Base-by-base conservation (phyloP, 2,797 vertebrate genomes). In the Melopsittacus undulatus region DNA sequence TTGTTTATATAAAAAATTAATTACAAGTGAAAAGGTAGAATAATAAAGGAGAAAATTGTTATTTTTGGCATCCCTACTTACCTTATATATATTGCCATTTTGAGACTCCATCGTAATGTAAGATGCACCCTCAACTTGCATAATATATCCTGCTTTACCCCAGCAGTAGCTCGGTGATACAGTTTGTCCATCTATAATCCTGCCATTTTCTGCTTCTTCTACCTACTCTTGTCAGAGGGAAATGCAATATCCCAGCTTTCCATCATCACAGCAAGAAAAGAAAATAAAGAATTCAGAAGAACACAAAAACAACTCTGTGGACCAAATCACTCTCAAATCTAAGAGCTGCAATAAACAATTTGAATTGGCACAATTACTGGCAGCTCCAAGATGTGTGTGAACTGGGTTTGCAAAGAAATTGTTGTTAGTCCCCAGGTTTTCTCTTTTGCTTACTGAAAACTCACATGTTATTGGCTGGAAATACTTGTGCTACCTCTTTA, bases 11-110 rank as follows among this genome's bases (percentile, higher is more conserved):
- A 88, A 95, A 95, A 94, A 89, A 85, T 66, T 95, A 92, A 96
- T 96, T 96, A 97, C 89, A 93, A 95, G 80, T 87, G 92, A 94
- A 96, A 96, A 96, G 64, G 90, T 57, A 92, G 52, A 93, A 91
- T 95, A 97, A 97, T 95, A 95, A 94, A 95, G 87, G 72, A 91
- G 95, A 95, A 84, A 94, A 84, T 70, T 89, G 77, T 1, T 16
- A 95, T 93, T 77, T 93, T 85, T 97, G 96, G 95, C 96, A 95
- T 72, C 56, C 29, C 64, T n/a, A 5, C 64, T 85, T 29, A 11
- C 52, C 29, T 84, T 95, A 72, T 96, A 95, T 97, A 93, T 80
- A 75, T 68, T 95, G 93, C 93, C 96, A 92, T 87, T 93, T 79
- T 61, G 84, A 92, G 77, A 26, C 69, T 91, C 29, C 64, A 56